A percentile compares a stretch with the other conserved stretches of the same genome.
Conservation (phyloP, 1,140 invertebrate genomes). For the Caenorhabditis tropicalis region DNA sequence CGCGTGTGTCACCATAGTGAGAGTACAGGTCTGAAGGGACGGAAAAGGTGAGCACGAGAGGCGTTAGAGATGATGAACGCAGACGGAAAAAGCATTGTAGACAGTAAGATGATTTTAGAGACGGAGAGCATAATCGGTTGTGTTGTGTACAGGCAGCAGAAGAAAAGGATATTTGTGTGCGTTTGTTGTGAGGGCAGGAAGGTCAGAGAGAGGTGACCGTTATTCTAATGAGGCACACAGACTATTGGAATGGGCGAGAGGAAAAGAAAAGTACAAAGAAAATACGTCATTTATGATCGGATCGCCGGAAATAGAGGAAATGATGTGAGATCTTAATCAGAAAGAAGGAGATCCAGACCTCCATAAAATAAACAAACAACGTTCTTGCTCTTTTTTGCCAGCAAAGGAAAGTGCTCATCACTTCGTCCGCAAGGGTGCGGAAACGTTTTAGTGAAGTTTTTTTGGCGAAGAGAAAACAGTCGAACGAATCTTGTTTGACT, state of each 20-base stretch:
- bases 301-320: slow-evolving; percentile 27
- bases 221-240: slow-evolving; percentile 31
- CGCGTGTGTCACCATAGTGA: slow-evolving; percentile 14
- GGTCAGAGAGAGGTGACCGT: slow-evolving; percentile 15
- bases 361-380: not conserved
- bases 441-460: not conserved
- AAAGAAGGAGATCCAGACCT: not conserved
- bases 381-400: not conserved
- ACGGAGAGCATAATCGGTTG: slow-evolving; percentile 31
- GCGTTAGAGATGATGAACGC: not conserved
- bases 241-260: not conserved
- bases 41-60: slow-evolving; percentile 39
- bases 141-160: slow-evolving; percentile 32
- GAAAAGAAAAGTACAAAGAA: not conserved
- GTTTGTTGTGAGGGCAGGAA: slow-evolving; percentile 30
- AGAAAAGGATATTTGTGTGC: slow-evolving; percentile 39
- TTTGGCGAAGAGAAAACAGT: not conserved
- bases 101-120: not conserved
- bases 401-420: not conserved
- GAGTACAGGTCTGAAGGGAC: slow-evolving; percentile 31
- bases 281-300: slow-evolving; percentile 11
- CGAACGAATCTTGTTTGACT: slow-evolving; percentile 13
- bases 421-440: not conserved
- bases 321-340: not conserved
- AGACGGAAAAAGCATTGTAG: not conserved